These are phyloP conservation scores for Clinocottus analis DNA, from an alignment of 2,113 vertebrate genomes.

Conservation along the genomic window DNA sequence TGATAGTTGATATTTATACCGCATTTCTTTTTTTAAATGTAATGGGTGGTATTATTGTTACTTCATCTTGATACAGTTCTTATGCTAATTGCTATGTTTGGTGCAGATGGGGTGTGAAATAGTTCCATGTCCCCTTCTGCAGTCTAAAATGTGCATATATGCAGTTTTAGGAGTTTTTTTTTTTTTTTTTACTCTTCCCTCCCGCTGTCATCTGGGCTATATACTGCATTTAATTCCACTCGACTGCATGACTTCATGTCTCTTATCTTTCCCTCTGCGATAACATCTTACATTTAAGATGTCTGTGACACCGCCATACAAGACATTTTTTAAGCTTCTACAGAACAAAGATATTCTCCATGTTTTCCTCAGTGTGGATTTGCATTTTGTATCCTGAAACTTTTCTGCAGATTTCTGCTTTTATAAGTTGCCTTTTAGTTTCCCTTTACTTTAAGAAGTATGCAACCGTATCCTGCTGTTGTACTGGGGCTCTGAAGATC, in stretches of 20 bases:
- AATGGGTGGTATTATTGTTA: background rate
- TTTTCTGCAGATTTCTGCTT: constrained; percentile 17
- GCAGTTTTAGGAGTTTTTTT: constrained; percentile 4
- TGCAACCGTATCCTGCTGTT: background rate
- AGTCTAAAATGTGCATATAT: background rate
- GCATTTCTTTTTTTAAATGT: background rate
- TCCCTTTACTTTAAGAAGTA: background rate
- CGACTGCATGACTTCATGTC: constrained; percentile 25
- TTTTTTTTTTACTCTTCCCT: constrained; percentile 7
- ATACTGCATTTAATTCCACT: constrained; percentile 15
- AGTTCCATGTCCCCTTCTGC: constrained; percentile 8
- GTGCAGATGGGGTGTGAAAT: constrained; percentile 19
- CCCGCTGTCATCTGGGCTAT: constrained; percentile 17
- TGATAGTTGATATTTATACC: background rate
- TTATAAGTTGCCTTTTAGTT: background rate
- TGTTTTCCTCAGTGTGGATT: constrained; percentile 32
- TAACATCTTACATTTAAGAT: constrained; percentile 42
- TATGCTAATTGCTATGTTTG: constrained; percentile 10
- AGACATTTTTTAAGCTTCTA: constrained; percentile 15
- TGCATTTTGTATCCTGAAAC: background rate
- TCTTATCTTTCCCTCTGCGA: constrained; percentile 53
- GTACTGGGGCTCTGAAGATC: background rate
- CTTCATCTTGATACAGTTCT: background rate
- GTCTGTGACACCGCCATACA: constrained; percentile 33
- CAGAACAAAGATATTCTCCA: constrained; percentile 46